These are phyloP conservation scores for Chrysomela aeneicollis DNA, from an alignment of 2,888 invertebrate genomes.

Conservation along the genomic window DNA sequence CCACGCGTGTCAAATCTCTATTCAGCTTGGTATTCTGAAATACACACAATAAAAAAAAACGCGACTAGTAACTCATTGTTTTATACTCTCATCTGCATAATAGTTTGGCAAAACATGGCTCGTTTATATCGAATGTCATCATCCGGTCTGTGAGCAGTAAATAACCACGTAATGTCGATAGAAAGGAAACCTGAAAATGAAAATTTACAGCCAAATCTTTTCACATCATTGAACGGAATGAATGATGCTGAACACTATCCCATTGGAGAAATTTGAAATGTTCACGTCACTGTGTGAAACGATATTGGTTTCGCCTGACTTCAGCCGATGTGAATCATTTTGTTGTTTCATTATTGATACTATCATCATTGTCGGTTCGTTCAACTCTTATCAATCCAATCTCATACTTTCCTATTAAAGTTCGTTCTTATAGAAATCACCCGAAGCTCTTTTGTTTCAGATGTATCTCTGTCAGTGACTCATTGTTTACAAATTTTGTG, in stretches of 20 bases:
- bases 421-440: no score
- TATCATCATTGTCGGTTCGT: neutral
- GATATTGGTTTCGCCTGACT: constrained; percentile 1
- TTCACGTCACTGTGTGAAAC: constrained; percentile 5
- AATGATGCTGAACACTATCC: constrained; percentile 2
- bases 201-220: constrained; percentile 52
- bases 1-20: no score
- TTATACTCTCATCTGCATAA: neutral
- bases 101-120: constrained; percentile 39
- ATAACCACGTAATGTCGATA: constrained; percentile 51
- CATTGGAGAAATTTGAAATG: neutral
- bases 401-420: no score
- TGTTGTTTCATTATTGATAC: neutral
- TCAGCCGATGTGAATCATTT: neutral
- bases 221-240: constrained; percentile 48
- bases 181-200: constrained; percentile 54
- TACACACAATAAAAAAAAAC: no score
- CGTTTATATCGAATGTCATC: constrained; percentile 36
- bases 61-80: neutral
- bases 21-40: no score
- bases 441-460: no score
- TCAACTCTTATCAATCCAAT: no score
- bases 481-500: no score
- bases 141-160: constrained; percentile 50
- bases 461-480: no score